Percentiles rank a stretch among this genome's conserved stretches.
These are phyloP conservation scores for Dinocampus coccinellae DNA, from an alignment of 2,888 invertebrate genomes.

Conservation along the genomic window DNA sequence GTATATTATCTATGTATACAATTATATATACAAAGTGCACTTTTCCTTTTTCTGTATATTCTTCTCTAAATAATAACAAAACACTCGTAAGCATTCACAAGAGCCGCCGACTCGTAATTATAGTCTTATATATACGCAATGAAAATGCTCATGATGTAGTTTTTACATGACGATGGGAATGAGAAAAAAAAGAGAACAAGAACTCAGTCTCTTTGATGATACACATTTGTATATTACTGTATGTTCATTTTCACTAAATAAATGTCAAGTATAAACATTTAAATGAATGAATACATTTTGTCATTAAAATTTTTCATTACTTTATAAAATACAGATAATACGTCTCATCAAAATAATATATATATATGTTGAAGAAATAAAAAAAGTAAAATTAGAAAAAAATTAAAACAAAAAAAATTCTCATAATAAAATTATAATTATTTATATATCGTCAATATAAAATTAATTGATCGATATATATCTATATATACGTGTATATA, in stretches of 20 bases:
- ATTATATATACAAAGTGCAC: neutral
- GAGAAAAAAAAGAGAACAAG: neutral
- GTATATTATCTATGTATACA: no score
- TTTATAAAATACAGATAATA: neutral
- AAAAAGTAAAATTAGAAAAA: no score
- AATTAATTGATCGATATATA: neutral
- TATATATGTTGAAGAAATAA: no score
- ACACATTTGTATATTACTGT: neutral
- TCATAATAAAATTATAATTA: neutral
- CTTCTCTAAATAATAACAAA: neutral
- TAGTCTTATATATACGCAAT: neutral
- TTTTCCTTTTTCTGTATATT: neutral
- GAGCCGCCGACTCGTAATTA: neutral
- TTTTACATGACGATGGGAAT: neutral
- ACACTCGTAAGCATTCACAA: neutral
- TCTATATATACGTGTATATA: no score
- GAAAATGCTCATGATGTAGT: neutral
- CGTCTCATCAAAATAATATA: neutral
- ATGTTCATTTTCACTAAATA: neutral
- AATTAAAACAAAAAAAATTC: no score
- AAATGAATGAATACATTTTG: neutral
- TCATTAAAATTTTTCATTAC: neutral
- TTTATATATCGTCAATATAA: neutral
- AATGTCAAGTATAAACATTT: neutral
- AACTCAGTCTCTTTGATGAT: neutral